phyloP scores from a whole-genome alignment of 2,797 vertebrate genomes.

The Tachyglossus aculeatus region DNA sequence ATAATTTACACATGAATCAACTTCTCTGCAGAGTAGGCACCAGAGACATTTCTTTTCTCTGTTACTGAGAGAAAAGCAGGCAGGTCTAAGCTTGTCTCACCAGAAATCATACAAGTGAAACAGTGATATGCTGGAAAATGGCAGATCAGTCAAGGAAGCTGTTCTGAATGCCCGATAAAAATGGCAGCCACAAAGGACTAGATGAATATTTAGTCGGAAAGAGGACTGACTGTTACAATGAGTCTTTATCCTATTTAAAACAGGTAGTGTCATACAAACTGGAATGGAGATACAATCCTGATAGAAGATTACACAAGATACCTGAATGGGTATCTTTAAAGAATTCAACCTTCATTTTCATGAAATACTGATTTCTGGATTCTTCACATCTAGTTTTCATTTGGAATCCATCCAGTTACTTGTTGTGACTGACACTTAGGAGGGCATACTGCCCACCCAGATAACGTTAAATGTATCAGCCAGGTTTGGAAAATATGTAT shows the following conservation, averaged over 20 bases:
- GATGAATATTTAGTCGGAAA: slow-evolving; percentile 67
- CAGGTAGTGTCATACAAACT: slow-evolving; percentile 70
- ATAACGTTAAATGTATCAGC: not conserved
- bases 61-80: slow-evolving; percentile 63
- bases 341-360: slow-evolving; percentile 56
- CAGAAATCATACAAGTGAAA: slow-evolving; percentile 71
- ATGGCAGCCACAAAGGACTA: slow-evolving; percentile 72
- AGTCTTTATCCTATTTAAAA: slow-evolving; percentile 72
- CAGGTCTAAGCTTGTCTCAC: slow-evolving; percentile 76
- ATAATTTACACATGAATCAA: slow-evolving; percentile 87
- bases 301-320: slow-evolving; percentile 77
- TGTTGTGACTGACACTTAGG: slow-evolving; percentile 21
- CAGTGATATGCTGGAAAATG: slow-evolving; percentile 58
- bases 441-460: not conserved
- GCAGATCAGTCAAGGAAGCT: slow-evolving; percentile 64
- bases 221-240: slow-evolving; percentile 58
- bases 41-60: slow-evolving; percentile 74
- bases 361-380: slow-evolving; percentile 4
- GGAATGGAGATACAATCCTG: slow-evolving; percentile 71
- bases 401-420: slow-evolving; percentile 7
- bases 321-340: slow-evolving; percentile 49
- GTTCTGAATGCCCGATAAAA: slow-evolving; percentile 73
- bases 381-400: slow-evolving; percentile 21
- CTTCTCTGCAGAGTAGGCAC: slow-evolving; percentile 69
- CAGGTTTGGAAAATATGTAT: not conserved